Evolutionary conservation across 2,797 vertebrate genomes (phyloP), one percentile per base, ranked within the genome.

Genomic region (Hipposideros larvatus): DNA sequence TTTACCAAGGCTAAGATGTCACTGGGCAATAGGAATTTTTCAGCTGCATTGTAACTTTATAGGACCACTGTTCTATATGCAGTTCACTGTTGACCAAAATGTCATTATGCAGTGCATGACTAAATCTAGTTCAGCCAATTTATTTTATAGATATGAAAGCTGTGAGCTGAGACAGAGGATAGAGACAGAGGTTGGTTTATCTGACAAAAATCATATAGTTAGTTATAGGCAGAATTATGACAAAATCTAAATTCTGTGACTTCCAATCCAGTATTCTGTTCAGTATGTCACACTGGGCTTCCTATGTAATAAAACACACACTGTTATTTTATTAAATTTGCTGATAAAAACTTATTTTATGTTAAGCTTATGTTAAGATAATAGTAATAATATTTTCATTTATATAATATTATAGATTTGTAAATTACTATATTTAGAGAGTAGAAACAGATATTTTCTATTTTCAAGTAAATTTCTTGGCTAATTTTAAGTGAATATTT

Each of bases 81-180:
- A 57, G n/a, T 57, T 14, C 4, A 7, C n/a, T 15, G 7, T 57
- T 57, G 51, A 37, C 19, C 37, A 37, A 79, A 37, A 26, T 77
- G 75, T 55, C 53, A 78, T 57, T 63, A 63, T 63, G 11, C 24
- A 61, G 59, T 28, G 11, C 13, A 63, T 31, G 61, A 13, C 53
- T 31, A 63, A 63, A 63, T 63, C 61, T 28, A 28, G 5, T 28
- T 63, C 28, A 63, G 61, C 11, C 26, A 55, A 18, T 55, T 55
- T 55, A 55, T 55, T 97, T 95, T 91, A 97, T 80, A 98, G 94
- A 95, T 92, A 96, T 97, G 87, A 96, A 97, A 95, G 78, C 43
- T 71, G 16, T 73, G 31, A 71, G 21, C 37, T 82, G 4, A 37
- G 37, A 93, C 16, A 48, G 13, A 70, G 24, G 9, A 51, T 51